Base-by-base conservation (phyloP, 2,888 invertebrate genomes). In the Lutraria lutraria region DNA sequence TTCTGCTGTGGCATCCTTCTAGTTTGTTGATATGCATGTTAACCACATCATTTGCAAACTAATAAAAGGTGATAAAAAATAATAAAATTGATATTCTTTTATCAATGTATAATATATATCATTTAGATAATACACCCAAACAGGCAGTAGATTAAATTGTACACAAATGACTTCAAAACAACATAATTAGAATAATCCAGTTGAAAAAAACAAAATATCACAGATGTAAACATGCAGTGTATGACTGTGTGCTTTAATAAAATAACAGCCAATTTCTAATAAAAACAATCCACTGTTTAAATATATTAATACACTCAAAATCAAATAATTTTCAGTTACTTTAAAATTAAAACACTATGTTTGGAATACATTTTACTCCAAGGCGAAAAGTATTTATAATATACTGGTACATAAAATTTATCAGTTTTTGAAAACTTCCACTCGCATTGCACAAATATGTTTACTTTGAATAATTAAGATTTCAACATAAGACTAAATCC, bases 221-320 rank as follows among this genome's bases (percentile, higher is more conserved):
- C 63, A 68, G 63, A 68, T 68, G 63, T 68, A 68, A 68, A n/a
- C 60, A 60, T 68, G n/a, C 63, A 68, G 63, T 68, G n/a, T 25
- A n/a, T 2, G n/a, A n/a, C n/a, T n/a, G 25, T 68, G 63, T 68
- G 63, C 63, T 68, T 43, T 43, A 25, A 68, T 68, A n/a, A n/a
- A n/a, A 68, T 12, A 68, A 68, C 25, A 6, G 63, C n/a, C 25
- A 68, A n/a, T n/a, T 68, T n/a, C n/a, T 25, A 21, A 25, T 25
- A n/a, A 68, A 21, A 68, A 68, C 63, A 68, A 68, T 25, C 25
- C 12, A 25, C 12, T 25, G 12, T 25, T 68, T 25, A 25, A 21
- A 68, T 68, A 25, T n/a, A 68, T 25, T 68, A 68, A n/a, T 25
- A 68, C 63, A 68, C 8, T 16, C 63, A 68, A 68, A 8, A n/a